A percentile compares a stretch with the other conserved stretches of the same genome.
These are phyloP conservation scores for Myripristis jacobus DNA, from an alignment of 2,797 vertebrate genomes.

Conservation along the genomic window DNA sequence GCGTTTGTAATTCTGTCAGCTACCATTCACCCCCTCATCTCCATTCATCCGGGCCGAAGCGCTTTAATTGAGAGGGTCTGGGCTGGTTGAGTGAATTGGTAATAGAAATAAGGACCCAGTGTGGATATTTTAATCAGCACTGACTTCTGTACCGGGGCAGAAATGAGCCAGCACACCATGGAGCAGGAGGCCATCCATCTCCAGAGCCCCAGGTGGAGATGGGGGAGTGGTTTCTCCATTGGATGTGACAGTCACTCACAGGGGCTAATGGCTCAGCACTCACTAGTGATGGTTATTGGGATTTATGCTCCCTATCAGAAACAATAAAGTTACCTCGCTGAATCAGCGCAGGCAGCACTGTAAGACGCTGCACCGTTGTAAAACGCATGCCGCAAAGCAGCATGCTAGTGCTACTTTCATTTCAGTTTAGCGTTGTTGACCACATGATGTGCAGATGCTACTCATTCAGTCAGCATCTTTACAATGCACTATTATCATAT, in stretches of 20 bases:
- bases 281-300: slow-evolving; percentile 64
- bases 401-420: slow-evolving; percentile 7
- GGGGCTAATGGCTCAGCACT: slow-evolving; percentile 57
- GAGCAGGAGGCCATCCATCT: slow-evolving; percentile 74
- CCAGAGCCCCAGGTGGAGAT: slow-evolving; percentile 64
- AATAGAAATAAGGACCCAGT: slow-evolving; percentile 81
- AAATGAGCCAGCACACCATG: slow-evolving; percentile 61
- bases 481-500: slow-evolving; percentile 37
- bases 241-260: slow-evolving; percentile 72
- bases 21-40: slow-evolving; percentile 70
- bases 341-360: slow-evolving; percentile 3
- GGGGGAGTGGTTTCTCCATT: slow-evolving; percentile 58
- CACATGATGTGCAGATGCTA: slow-evolving; percentile 21
- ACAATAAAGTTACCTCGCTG: slow-evolving; percentile 62
- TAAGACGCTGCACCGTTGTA: background rate
- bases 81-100: slow-evolving; percentile 75
- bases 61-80: slow-evolving; percentile 82
- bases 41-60: slow-evolving; percentile 71
- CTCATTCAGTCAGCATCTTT: slow-evolving; percentile 47
- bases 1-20: slow-evolving; percentile 80
- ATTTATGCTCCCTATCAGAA: slow-evolving; percentile 71
- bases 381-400: background rate
- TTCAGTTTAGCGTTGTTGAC: slow-evolving; percentile 16
- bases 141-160: slow-evolving; percentile 78
- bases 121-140: slow-evolving; percentile 86